Base-by-base conservation (phyloP, 2,888 invertebrate species). In the Branchipolynoe longqiensis region DNA sequence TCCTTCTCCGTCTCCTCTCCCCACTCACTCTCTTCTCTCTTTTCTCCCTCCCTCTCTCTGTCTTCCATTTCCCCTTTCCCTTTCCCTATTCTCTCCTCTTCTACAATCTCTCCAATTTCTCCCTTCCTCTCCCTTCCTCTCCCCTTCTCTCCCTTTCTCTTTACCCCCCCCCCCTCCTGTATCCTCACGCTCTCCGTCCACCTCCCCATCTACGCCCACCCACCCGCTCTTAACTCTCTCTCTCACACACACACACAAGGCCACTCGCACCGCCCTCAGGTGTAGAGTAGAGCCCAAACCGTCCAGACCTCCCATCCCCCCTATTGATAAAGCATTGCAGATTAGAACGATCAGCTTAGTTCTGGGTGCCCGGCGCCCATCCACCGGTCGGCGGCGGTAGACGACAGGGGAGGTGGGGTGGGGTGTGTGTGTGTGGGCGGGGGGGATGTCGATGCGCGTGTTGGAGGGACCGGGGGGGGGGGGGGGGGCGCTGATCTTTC, bases 291-390 rank as follows among this genome's bases (percentile, higher is more conserved):
- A 12, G 28, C 31, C 31, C 22, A 62, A 25, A 14, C 62, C 31
- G 62, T 18, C 62, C 69, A 69, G 69, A 69, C 33, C n/a, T 33
- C 38, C 69, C 38, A 69, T 18, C n/a, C n/a, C 38, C 69, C 38
- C 38, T 38, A 69, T 69, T 69, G 69, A 69, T 69, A 33, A 69
- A 22, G 33, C 69, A 38, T 69, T n/a, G 18, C 14, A 38, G 69
- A 69, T 69, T 69, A 36, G 33, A 69, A 69, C 33, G 33, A 38
- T 69, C 69, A 69, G 69, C 58, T 58, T 58, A 58, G n/a, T 58
- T n/a, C 14, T 18, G 22, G 14, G 25, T 18, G 33, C 38, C 33
- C 12, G 14, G 69, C 12, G 1, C 14, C 69, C 36, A 69, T 18
- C 36, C 33, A 4, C 22, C 14, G 69, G 38, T 2, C 12, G 18